A percentile compares a stretch with the other conserved stretches of the same genome.
phyloP scores from a whole-genome alignment of 2,888 invertebrate species.

The Mycogona germanica region DNA sequence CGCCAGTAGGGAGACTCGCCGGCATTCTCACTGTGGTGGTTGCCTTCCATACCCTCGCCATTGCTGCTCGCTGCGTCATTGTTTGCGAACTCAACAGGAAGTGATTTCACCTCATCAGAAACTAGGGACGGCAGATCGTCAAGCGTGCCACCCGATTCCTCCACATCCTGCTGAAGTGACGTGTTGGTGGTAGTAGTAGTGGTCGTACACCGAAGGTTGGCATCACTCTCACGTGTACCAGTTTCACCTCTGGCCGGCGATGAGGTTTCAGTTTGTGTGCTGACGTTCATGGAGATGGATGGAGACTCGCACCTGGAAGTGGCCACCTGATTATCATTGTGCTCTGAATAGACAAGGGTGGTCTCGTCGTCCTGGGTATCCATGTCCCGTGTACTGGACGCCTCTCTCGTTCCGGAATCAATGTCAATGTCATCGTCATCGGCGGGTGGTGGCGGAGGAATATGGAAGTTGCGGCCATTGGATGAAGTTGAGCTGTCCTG shows the following conservation, averaged over 20 bases:
- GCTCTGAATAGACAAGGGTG: neutral
- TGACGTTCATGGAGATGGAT: conserved; percentile 1
- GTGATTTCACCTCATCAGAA: conserved; percentile 12
- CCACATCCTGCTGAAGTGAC: conserved; percentile 9
- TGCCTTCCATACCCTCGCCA: neutral
- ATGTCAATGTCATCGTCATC: neutral
- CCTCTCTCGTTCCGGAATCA: neutral
- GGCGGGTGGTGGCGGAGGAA: neutral
- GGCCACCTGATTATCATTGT: conserved; percentile 1
- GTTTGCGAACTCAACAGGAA: neutral
- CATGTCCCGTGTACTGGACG: neutral
- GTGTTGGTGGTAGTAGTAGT: conserved; percentile 7
- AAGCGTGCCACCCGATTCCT: conserved; percentile 10
- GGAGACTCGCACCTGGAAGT: neutral
- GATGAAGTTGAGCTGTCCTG: conserved; percentile 3
- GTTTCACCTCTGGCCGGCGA: neutral
- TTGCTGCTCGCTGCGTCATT: neutral
- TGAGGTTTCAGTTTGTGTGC: conserved; percentile 12
- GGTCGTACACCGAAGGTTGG: too few relatives aligned
- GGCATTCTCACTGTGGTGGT: neutral
- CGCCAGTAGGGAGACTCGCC: neutral
- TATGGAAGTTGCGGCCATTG: conserved; percentile 1
- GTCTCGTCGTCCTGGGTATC: neutral
- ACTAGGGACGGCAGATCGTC: conserved; percentile 17
- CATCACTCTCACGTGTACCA: neutral